Base-by-base conservation (phyloP, 2,888 invertebrate species). In the Antheraea yamamai region DNA sequence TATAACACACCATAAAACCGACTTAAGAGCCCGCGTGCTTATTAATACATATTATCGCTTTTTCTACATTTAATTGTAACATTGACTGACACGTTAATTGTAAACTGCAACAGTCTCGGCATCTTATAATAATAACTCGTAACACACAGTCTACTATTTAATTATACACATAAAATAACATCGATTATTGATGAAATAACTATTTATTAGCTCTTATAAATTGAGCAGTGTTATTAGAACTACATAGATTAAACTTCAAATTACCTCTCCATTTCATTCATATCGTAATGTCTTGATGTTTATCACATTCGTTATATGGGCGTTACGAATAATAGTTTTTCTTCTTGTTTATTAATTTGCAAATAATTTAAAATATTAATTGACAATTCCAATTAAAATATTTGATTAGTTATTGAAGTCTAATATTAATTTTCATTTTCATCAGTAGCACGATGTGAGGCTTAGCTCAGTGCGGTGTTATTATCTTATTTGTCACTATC, bases 81-180 rank as follows among this genome's bases (percentile, higher is more conserved):
- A 66, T 66, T 66, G 30, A 66, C 26, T 66, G 30, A 66, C 64
- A 30, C 70, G 12, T 70, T 39, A 70, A 70, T 39, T 70, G 12
- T 70, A 39, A 70, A 70, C 55, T 78, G 79, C 81, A 79, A 79
- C 79, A 79, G 80, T 79, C 81, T 82, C 81, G 81, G 81, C 76
- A 73, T 73, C 72, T 75, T 74, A 73, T 74, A 72, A 47, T 79
- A 74, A 74, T 68, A 72, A 76, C 76, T 78, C 74, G 75, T 77
- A 70, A 74, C 71, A 74, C 71, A 61, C 35, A 71, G 26, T 71
- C 74, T 72, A 75, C 72, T 72, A 72, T 61, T 58, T 61, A 26
- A 47, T 23, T 75, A 71, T 72, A 72, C 61, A 71, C 47, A 61
- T 47, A 75, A 75, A 58, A 72, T 72, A 72, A 72, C 74, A 74